phyloP scores from a whole-genome alignment of 2,113 vertebrate species.

The Oryzias celebensis region DNA sequence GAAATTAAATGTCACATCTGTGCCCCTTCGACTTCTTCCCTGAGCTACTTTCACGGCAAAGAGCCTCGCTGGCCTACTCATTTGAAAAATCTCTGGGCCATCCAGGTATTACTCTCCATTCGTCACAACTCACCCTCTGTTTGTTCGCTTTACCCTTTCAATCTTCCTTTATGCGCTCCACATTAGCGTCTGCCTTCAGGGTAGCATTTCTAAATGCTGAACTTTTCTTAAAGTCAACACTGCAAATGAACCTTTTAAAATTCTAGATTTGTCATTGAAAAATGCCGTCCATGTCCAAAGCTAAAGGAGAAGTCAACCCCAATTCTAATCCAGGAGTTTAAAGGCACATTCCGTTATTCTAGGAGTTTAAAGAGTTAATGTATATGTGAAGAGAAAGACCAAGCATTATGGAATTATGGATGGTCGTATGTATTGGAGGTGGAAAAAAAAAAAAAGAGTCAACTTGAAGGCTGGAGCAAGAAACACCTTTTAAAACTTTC shows the following conservation, averaged over 20 bases:
- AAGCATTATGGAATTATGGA: slow-evolving; percentile 1
- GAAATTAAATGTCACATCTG: slow-evolving; percentile 50
- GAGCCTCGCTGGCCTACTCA: slow-evolving; percentile 13
- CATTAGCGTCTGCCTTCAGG: not conserved
- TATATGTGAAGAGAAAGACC: not conserved
- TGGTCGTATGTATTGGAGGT: not conserved
- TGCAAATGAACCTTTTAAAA: slow-evolving; percentile 11
- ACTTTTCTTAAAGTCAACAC: slow-evolving; percentile 5
- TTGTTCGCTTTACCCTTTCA: slow-evolving; percentile 7
- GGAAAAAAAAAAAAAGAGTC: not conserved
- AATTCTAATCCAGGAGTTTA: no score
- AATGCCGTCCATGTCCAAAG: no score
- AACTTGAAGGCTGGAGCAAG: not conserved
- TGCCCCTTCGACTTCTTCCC: slow-evolving; percentile 30
- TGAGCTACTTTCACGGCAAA: slow-evolving; percentile 8
- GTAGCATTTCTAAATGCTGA: not conserved
- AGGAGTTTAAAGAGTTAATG: no score
- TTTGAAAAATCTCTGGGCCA: not conserved
- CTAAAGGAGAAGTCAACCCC: no score
- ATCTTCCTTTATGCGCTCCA: not conserved
- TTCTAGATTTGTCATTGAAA: not conserved
- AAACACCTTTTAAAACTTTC: slow-evolving; percentile 10
- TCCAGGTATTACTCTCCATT: slow-evolving; percentile 5
- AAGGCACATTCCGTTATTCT: no score
- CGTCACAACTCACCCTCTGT: not conserved